These are phyloP conservation scores for Muschampia staudingeri DNA, from an alignment of 2,888 invertebrate species.

Conservation along the genomic window DNA sequence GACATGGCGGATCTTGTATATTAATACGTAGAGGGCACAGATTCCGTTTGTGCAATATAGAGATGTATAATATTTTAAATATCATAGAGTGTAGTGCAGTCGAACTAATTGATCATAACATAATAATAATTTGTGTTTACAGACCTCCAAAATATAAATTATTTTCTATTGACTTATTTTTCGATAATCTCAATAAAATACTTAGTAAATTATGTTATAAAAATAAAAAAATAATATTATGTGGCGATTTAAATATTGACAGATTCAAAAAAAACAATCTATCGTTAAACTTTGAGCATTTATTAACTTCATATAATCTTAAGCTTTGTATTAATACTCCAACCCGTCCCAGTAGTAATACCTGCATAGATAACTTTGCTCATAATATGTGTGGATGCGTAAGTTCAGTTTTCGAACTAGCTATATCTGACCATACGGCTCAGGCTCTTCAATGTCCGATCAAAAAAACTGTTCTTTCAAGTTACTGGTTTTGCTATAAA, in stretches of 20 bases:
- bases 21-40: not conserved
- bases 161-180: conserved; percentile 3
- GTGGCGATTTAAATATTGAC: conserved; percentile 25
- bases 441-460: conserved; percentile 11
- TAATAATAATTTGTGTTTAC: not conserved
- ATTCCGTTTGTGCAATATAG: not conserved
- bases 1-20: not conserved
- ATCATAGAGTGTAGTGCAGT: conserved; percentile 27
- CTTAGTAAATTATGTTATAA: conserved; percentile 12
- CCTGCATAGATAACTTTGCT: conserved; percentile 14
- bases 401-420: conserved; percentile 12
- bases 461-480: not conserved
- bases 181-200: conserved; percentile 3
- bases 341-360: conserved; percentile 10
- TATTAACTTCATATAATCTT: conserved; percentile 5
- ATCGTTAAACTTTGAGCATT: conserved; percentile 8
- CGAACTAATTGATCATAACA: not conserved
- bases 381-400: conserved; percentile 22
- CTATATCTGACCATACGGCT: conserved; percentile 16
- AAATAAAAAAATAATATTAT: conserved; percentile 24
- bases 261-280: conserved; percentile 11
- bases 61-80: not conserved
- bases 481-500: conserved; percentile 11
- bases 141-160: conserved; percentile 21
- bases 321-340: conserved; percentile 13